A percentile compares a stretch with the other conserved stretches of the same genome.
phyloP scores from a whole-genome alignment of 2,113 vertebrate genomes.

The Cichladusa arquata region DNA sequence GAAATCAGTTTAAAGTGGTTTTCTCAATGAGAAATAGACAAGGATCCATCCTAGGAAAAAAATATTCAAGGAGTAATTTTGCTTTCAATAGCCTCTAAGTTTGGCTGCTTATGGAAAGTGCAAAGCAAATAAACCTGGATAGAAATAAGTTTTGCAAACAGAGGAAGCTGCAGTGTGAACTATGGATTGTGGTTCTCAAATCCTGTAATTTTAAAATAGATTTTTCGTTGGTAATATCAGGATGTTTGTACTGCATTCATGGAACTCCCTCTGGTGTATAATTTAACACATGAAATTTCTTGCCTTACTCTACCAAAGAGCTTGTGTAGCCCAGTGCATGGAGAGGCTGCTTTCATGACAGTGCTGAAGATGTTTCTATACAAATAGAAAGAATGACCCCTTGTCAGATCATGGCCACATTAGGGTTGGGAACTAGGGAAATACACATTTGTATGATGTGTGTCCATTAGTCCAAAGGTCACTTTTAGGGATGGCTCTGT shows the following conservation, averaged over 20 bases:
- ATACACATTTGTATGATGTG: neutral
- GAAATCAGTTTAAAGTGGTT: neutral
- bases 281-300: conserved; percentile 73
- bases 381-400: conserved; percentile 49
- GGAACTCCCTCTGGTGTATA: conserved; percentile 80
- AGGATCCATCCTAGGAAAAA: neutral
- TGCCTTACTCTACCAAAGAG: conserved; percentile 39
- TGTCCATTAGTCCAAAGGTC: conserved; percentile 21
- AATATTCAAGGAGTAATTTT: neutral
- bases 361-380: conserved; percentile 50
- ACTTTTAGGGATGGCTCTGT: neutral
- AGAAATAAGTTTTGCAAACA: neutral
- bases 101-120: conserved; percentile 15
- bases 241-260: conserved; percentile 72
- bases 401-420: neutral
- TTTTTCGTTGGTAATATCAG: conserved; percentile 69
- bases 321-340: neutral
- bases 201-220: conserved; percentile 61
- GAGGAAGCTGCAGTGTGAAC: conserved; percentile 7
- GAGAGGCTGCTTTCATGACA: conserved; percentile 39
- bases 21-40: neutral
- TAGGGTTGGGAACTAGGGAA: neutral
- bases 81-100: neutral
- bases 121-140: conserved; percentile 1
- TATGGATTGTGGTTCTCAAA: conserved; percentile 2